Evolutionary conservation across 2,113 vertebrate genomes (phyloP), one percentile per base, ranked within the genome.

Genomic region (Xiphorhynchus elegans): DNA sequence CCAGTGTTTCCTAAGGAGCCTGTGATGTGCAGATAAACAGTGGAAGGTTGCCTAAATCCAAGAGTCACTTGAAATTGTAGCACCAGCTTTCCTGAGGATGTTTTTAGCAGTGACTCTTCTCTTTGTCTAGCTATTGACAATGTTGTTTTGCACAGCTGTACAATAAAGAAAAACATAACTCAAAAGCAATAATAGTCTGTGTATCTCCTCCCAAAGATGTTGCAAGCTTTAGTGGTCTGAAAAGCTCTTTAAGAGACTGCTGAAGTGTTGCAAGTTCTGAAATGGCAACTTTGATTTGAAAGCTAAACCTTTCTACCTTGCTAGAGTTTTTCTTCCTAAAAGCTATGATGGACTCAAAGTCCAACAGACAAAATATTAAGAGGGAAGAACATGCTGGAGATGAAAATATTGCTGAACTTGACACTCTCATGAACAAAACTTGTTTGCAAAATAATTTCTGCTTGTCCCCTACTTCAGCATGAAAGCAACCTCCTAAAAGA

Each of bases 141-240:
- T 7, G 10, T 35, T 68, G 25, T 64, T 89, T 37, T 52, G 17
- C 55, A 20, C 2, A 52, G 40, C 33, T 73, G 33, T 58, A 46
- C 26, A 24, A 68, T 37, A 59, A 84, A 68, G 25, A 59, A 76
- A 52, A 73, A 7, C 18, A 4, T 37, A 82, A 84, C 24, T 35
- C 40, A 53, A 79, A 79, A 50, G 46, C 28, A 58, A 3, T 11
- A 58, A 40, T 60, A 60, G 82, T 33, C 60, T 24, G 1, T 67
- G 23, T 21, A 31, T 90, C 11, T 40, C 23, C 33, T 53, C 60
- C 50, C 23, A 59, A 56, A 78, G 55, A 46, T 23, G 10, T 50
- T 89, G 42, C 29, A 78, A 77, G 28, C 3, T 89, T 86, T 86
- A 88, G 72, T n/a, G 26, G 29, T 58, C 67, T 88, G 40, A 84